Evolutionary conservation across 2,113 vertebrate genomes (phyloP), one percentile per base, ranked within the genome.

Genomic region (Malurus alboscapulatus): DNA sequence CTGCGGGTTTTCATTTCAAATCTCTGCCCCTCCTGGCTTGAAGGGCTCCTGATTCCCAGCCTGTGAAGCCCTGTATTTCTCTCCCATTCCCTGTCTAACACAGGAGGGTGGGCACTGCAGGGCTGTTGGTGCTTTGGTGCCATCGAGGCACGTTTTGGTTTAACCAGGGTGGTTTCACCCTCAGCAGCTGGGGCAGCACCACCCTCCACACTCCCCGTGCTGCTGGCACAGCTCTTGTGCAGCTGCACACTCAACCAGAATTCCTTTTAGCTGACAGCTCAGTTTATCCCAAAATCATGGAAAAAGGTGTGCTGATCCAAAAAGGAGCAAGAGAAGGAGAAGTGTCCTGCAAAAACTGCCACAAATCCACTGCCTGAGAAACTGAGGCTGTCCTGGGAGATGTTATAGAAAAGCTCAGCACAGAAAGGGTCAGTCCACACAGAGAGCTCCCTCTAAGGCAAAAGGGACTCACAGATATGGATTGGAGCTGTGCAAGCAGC

Each of bases 221-320:
- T 78, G 84, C 89, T 95, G 84, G 77, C 91, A 90, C 86, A 73
- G 83, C 90, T 88, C 7, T 7, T 19, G 11, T 65, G 88, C 75
- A 79, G 92, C 94, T 86, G 75, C 11, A 15, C 91, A 30, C 50
- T 61, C 14, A 0, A 42, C 40, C 67, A 94, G 69, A 88, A 85
- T 69, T 66, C 85, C 93, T 91, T 73, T 51, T 22, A 38, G 93
- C 69, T 82, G 89, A 21, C 61, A 72, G 36, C 5, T 84, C 53
- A 12, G 12, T 90, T 81, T 40, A 34, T 9, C 42, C 81, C 75
- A 73, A 2, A 61, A n/a, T 36, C 85, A 25, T 36, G 88, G 85
- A 26, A 36, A 92, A 83, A 85, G 90, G 79, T 82, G 66, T 32
- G 78, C 71, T 42, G 67, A 34, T 47, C 62, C 82, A 73, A 50